Evolutionary conservation across 1,140 invertebrate species (phyloP).

Genomic region (Drosophila persimilis): DNA sequence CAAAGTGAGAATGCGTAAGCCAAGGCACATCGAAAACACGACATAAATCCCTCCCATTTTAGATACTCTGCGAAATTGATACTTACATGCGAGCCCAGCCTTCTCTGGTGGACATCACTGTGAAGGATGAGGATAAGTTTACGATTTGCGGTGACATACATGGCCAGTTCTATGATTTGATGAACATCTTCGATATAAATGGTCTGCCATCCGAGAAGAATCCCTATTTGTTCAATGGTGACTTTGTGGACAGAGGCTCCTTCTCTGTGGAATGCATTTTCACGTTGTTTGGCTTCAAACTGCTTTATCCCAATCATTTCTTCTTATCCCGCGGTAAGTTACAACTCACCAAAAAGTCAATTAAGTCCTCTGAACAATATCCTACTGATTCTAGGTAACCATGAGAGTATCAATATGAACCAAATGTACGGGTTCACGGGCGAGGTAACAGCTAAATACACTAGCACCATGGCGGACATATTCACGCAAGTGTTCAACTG

Average conservation of each 20-base stretch:
- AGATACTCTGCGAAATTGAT: slow-evolving; percentile 97
- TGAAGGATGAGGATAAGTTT: slow-evolving; percentile 95
- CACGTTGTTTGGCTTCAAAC: slow-evolving; percentile 97
- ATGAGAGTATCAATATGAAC: slow-evolving; percentile 99
- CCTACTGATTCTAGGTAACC: slow-evolving; percentile 90
- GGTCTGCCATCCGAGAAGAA: slow-evolving; percentile 97
- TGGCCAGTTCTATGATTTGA: slow-evolving; percentile 98
- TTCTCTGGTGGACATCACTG: slow-evolving; percentile 94
- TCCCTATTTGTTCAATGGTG: slow-evolving; percentile 90
- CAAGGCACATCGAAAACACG: neutral
- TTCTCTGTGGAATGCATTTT: slow-evolving; percentile 99
- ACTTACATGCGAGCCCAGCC: slow-evolving; percentile 92
- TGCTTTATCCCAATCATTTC: slow-evolving; percentile 98
- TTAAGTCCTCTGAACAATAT: neutral
- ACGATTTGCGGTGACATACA: slow-evolving; percentile 99
- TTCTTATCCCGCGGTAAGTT: slow-evolving; percentile 97
- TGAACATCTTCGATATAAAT: slow-evolving; percentile 99
- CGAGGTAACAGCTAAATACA: slow-evolving; percentile 98
- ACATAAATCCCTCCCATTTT: slow-evolving; percentile 47
- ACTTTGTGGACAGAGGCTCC: slow-evolving; percentile 99
- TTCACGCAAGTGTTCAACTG: slow-evolving; percentile 99
- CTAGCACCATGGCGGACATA: slow-evolving; percentile 95
- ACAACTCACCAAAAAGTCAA: slow-evolving; percentile 3
- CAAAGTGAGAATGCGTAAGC: slow-evolving; percentile 86
- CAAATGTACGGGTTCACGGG: slow-evolving; percentile 99